These are phyloP conservation scores for Ophion obscuratus DNA, from an alignment of 2,888 invertebrate species.

Conservation along the genomic window DNA sequence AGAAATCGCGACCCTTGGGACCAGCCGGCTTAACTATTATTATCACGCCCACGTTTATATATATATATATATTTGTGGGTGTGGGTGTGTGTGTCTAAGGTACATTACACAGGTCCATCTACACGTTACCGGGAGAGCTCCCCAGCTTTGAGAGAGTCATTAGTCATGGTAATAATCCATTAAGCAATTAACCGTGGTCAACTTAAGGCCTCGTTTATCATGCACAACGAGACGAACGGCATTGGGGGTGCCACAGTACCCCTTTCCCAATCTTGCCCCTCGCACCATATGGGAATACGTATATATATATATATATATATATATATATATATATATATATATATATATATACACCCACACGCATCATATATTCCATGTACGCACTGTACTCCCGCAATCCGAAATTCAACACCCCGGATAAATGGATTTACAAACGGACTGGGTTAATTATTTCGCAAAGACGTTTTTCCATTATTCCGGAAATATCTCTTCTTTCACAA, in stretches of 20 bases:
- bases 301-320: no score
- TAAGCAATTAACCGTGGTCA: conserved; percentile 69
- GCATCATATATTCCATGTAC: not conserved
- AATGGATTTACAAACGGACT: conserved; percentile 11
- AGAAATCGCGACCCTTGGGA: conserved; percentile 35
- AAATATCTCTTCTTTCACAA: no score
- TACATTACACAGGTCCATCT: conserved; percentile 29
- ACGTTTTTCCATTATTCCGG: not conserved
- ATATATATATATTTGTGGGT: no score
- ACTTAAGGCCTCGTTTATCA: conserved; percentile 68
- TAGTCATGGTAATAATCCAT: conserved; percentile 70
- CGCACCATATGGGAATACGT: conserved; percentile 7
- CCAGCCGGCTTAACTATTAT: conserved; percentile 60
- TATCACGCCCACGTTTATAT: conserved; percentile 27
- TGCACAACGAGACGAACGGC: conserved; percentile 59
- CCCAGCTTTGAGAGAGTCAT: conserved; percentile 61
- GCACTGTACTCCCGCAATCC: not conserved
- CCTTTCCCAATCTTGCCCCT: conserved; percentile 44
- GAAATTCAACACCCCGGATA: not conserved
- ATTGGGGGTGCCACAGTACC: conserved; percentile 39
- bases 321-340: no score
- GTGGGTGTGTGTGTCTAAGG: conserved; percentile 7
- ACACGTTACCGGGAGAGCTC: conserved; percentile 19
- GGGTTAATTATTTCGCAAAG: conserved; percentile 3
- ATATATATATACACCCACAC: not conserved